Percentiles rank a stretch among this genome's conserved stretches.
phyloP scores from a whole-genome alignment of 2,797 vertebrate genomes.

The Phrynocephalus forsythii region DNA sequence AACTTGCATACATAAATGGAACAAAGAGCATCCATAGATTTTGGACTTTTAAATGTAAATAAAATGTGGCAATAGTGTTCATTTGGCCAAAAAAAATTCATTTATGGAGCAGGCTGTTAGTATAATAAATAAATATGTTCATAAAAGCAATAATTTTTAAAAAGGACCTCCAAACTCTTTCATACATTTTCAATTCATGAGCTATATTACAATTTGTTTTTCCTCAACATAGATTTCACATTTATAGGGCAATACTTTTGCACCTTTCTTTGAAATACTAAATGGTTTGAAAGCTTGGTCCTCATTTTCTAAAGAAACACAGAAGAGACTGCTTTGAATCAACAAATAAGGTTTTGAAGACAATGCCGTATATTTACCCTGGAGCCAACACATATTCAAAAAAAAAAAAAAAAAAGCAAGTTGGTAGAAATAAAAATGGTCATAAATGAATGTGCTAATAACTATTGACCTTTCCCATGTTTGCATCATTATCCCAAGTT shows the following conservation, averaged over 20 bases:
- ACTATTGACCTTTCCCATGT: constrained; percentile 67
- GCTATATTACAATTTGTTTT: too few relatives aligned
- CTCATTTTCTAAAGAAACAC: constrained; percentile 35
- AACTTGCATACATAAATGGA: too few relatives aligned
- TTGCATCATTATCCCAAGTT: constrained; percentile 66
- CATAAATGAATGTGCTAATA: constrained; percentile 63
- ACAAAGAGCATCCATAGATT: too few relatives aligned
- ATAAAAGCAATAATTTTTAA: too few relatives aligned
- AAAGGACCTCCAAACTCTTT: too few relatives aligned
- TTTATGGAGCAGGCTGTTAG: too few relatives aligned
- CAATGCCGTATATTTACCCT: constrained; percentile 41
- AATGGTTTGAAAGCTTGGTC: constrained; percentile 45
- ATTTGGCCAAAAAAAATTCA: too few relatives aligned
- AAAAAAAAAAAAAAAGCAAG: constrained; percentile 60
- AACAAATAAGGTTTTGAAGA: constrained; percentile 29
- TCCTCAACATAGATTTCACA: too few relatives aligned
- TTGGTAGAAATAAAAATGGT: constrained; percentile 67
- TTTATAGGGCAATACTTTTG: background rate
- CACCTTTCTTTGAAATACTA: constrained; percentile 42
- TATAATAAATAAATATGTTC: too few relatives aligned
- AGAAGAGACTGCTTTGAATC: constrained; percentile 31
- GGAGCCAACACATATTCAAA: constrained; percentile 44
- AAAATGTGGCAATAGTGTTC: too few relatives aligned
- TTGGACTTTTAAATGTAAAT: too few relatives aligned
- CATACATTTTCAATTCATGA: too few relatives aligned